Base-by-base conservation (phyloP, 2,113 vertebrate genomes). In the Channa argus region DNA sequence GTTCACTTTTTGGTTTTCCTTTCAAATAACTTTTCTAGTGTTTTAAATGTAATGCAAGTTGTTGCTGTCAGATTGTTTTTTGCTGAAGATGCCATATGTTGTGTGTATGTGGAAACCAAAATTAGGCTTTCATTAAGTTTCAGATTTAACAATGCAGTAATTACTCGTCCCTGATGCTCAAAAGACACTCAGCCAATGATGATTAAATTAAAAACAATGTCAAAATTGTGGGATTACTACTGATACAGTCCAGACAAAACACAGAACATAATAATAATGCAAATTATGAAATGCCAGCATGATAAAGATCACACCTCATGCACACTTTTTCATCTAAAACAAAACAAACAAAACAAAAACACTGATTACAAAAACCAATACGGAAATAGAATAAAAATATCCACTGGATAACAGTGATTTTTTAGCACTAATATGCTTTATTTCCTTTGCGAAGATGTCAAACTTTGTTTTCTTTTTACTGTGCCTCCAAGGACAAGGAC, bases 21-120 rank as follows among this genome's bases (percentile, higher is more conserved):
- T 95, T 92, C 92, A 94, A 92, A 94, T 79, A 33, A 95, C 95
- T 97, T 98, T 96, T 96, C 93, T 96, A 96, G 91, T 94, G 92
- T 96, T 96, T 96, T 93, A 94, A 94, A 93, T 93, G 92, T 94
- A 86, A 91, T 87, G 84, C 88, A 90, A 93, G 89, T 84, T 87
- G 89, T 93, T 92, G 84, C 90, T 85, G 92, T 93, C 69, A 68
- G 89, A 86, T 83, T 84, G 86, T 90, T 86, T 88, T 91, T 86
- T 61, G 82, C 91, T 88, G 89, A 91, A 83, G 84, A 93, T 94
- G 84, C 90, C 90, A 91, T 90, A 85, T 83, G 89, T 86, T 90
- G 86, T 92, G 85, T 90, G 80, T 69, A 82, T 87, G 86, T 90
- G 85, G 84, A 83, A 90, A 90, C 88, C 88, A 90, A 93, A 91